A percentile compares a stretch with the other conserved stretches of the same genome.
Evolutionary conservation across 2,888 invertebrate species (phyloP).

Genomic region (Leptopilina syphax): DNA sequence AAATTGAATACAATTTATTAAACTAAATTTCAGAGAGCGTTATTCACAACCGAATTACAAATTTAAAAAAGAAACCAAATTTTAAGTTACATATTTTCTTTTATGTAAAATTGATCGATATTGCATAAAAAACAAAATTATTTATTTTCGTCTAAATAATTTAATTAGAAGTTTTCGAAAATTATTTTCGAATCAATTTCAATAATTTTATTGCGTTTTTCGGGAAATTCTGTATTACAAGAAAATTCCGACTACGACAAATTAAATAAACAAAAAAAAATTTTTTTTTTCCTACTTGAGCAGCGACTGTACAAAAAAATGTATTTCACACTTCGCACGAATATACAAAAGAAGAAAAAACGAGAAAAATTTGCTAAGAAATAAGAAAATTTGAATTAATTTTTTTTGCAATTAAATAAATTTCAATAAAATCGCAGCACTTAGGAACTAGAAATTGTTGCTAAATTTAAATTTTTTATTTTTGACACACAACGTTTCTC

Average conservation of each 20-base stretch:
- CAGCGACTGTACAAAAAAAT: conserved; percentile 30
- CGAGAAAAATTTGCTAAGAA: not conserved
- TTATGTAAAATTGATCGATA: not conserved
- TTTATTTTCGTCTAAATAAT: not conserved
- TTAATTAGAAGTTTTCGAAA: not conserved
- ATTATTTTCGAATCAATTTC: not conserved
- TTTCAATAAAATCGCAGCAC: not conserved
- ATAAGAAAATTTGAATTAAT: not conserved
- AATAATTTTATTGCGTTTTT: not conserved
- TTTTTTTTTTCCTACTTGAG: conserved; percentile 17
- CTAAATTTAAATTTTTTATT: not conserved
- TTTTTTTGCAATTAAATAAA: not conserved
- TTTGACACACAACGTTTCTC: not conserved
- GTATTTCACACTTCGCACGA: not conserved
- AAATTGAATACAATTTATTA: too few species aligned
- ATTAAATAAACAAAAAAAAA: not conserved
- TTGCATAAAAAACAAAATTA: not conserved
- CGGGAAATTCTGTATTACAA: not conserved
- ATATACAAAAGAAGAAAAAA: not conserved
- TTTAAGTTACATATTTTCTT: too few species aligned
- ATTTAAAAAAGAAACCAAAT: too few species aligned
- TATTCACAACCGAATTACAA: too few species aligned
- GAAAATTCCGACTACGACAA: conserved; percentile 16
- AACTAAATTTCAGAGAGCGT: too few species aligned
- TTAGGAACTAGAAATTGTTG: conserved; percentile 8